phyloP scores from a whole-genome alignment of 2,113 vertebrate genomes.

The Solenodon paradoxus region DNA sequence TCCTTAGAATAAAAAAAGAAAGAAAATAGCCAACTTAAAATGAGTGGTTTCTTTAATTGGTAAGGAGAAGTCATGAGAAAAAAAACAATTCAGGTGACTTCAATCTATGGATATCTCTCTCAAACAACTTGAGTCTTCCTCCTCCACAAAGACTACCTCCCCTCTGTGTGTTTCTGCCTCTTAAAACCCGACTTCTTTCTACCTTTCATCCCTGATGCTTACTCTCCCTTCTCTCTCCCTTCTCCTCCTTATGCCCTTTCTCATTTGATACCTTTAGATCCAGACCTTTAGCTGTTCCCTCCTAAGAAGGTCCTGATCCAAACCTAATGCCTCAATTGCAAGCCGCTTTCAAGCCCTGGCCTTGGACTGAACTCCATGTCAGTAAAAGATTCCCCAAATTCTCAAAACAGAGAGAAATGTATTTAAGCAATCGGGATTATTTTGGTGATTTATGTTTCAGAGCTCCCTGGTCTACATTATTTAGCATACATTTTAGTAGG shows the following conservation, averaged over 20 bases:
- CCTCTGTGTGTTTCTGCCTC: background rate
- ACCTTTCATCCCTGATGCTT: background rate
- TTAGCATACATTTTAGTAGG: background rate
- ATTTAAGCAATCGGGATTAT: background rate
- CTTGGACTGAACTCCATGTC: background rate
- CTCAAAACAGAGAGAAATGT: background rate
- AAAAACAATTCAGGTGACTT: background rate
- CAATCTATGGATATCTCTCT: background rate
- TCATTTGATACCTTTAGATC: background rate
- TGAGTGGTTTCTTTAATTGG: background rate
- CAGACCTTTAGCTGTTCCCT: background rate
- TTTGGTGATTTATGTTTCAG: background rate
- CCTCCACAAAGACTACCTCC: background rate
- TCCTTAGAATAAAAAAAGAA: slow-evolving; percentile 10
- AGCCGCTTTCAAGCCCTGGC: background rate
- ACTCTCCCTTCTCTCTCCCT: background rate
- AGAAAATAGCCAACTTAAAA: slow-evolving; percentile 8
- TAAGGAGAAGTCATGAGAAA: background rate
- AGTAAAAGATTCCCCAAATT: background rate
- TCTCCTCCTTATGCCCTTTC: background rate
- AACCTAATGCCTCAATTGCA: background rate
- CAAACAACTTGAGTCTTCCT: background rate
- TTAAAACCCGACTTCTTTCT: background rate
- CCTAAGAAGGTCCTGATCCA: background rate
- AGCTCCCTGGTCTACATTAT: background rate